Percentiles rank a stretch among this genome's conserved stretches.
phyloP scores from a whole-genome alignment of 2,888 invertebrate species.

The Hypselothyrea guttata region DNA sequence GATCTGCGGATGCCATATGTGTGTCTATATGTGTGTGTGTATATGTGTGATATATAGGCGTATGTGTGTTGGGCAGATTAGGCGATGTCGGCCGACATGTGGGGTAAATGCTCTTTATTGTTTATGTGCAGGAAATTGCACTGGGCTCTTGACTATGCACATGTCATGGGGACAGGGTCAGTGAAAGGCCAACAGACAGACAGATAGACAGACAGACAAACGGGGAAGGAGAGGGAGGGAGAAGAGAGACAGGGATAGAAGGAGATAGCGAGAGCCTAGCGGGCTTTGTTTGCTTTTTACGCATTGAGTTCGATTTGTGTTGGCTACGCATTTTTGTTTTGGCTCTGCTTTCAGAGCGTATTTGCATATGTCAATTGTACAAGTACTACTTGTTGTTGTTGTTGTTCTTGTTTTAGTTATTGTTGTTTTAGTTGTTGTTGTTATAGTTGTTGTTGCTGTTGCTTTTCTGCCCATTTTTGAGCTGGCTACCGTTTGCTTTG shows the following conservation, averaged over 20 bases:
- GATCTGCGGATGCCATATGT: too few species aligned
- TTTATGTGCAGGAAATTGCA: slow-evolving; percentile 15
- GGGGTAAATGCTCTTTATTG: slow-evolving; percentile 3
- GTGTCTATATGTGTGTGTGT: too few species aligned
- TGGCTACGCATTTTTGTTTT: slow-evolving; percentile 3
- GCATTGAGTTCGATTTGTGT: neutral
- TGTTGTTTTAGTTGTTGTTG: slow-evolving; percentile 13
- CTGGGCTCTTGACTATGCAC: neutral
- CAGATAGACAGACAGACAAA: neutral
- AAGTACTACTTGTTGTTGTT: slow-evolving; percentile 1
- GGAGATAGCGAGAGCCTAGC: too few species aligned
- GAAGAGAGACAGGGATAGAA: too few species aligned
- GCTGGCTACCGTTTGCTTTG: neutral
- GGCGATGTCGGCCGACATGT: neutral
- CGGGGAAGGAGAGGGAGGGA: neutral
- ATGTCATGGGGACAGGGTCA: too few species aligned
- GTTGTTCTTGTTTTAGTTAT: slow-evolving; percentile 10
- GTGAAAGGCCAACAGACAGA: neutral
- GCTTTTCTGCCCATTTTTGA: neutral
- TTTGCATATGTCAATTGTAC: slow-evolving; percentile 33
- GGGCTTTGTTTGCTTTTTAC: neutral
- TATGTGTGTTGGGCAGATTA: neutral
- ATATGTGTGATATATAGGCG: too few species aligned
- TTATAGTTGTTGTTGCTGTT: slow-evolving; percentile 9
- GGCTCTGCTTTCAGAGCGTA: slow-evolving; percentile 1